Evolutionary conservation across 2,888 invertebrate genomes (phyloP), one percentile per base, ranked within the genome.

Genomic region (Pheosia gnoma): DNA sequence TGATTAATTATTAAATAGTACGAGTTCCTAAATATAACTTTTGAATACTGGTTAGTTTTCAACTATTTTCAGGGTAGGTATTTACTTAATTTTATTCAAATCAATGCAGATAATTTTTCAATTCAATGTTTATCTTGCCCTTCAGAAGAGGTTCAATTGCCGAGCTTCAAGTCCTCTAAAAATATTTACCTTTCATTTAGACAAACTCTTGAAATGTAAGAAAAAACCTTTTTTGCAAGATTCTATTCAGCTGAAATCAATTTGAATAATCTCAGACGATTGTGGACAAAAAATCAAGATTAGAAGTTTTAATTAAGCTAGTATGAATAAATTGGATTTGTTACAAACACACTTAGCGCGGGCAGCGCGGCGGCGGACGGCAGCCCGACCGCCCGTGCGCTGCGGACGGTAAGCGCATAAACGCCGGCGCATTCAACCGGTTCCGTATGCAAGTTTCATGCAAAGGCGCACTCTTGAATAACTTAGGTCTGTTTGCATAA

Each of bases 401-500:
- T 25, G 25, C 25, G 25, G 25, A 25, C 76, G 74, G 77, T 77
- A 75, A 81, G 78, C 80, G 77, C 76, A 81, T 84, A 81, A 87
- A 85, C 84, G 86, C 82, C 81, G 80, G 82, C 81, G 83, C 85
- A 87, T 89, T 88, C 85, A 83, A 81, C 82, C 87, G 81, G 80
- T 83, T 86, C 80, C 83, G 86, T 87, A 89, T 90, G 90, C 90
- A 86, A 86, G 86, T 87, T 85, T 82, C 87, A 85, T 88, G 88
- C 87, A 86, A 85, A 88, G 85, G 87, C 85, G 86, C 86, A 81
- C 83, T 88, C 89, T 91, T 87, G 92, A 91, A 90, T 91, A 91
- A 91, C 88, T 92, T 89, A 88, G 84, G 83, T 84, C 75, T 88
- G 91, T 92, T 92, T 90, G 90, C 89, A 89, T 89, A 91, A 92